Percentiles rank a stretch among this genome's conserved stretches.
phyloP scores from a whole-genome alignment of 2,113 vertebrate species.

The Pluvialis apricaria region DNA sequence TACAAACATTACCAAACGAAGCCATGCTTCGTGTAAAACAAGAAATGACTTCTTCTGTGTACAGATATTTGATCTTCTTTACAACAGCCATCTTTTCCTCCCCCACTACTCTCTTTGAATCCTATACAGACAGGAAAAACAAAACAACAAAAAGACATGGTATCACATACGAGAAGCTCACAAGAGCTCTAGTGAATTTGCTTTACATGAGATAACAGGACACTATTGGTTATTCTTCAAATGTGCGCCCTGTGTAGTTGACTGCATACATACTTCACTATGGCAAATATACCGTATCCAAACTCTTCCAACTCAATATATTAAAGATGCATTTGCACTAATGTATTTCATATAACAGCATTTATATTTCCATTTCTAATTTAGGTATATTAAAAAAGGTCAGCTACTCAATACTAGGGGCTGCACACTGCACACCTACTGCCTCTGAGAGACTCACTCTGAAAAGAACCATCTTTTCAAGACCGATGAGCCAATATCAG shows the following conservation, averaged over 20 bases:
- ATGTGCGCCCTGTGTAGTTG: neutral
- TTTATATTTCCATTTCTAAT: neutral
- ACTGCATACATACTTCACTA: neutral
- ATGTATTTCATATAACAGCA: neutral
- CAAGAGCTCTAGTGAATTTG: neutral
- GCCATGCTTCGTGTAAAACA: neutral
- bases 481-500: neutral
- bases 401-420: neutral
- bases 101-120: neutral
- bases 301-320: neutral
- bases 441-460: fast-evolving
- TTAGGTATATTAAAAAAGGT: neutral
- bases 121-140: neutral
- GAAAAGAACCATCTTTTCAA: neutral
- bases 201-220: neutral
- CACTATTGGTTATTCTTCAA: neutral
- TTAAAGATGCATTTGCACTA: neutral
- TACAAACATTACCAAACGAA: neutral
- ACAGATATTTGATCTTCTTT: neutral
- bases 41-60: neutral
- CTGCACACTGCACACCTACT: neutral
- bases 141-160: neutral
- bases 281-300: neutral
- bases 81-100: neutral
- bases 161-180: neutral